Evolutionary conservation across 2,113 vertebrate genomes (phyloP).

Genomic region (Percina caprodes): DNA sequence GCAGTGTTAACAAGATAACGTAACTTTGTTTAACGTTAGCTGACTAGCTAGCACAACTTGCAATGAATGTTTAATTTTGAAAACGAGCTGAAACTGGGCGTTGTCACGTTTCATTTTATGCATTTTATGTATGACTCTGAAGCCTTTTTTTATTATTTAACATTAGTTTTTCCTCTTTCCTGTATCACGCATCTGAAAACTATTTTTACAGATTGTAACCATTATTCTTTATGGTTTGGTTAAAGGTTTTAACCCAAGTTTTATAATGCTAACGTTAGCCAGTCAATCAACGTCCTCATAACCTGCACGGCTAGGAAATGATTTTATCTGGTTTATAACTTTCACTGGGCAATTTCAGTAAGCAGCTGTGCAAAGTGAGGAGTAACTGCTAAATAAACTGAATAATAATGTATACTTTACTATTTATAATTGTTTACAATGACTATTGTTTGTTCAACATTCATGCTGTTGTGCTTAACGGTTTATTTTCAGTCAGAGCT

Average conservation of each 20-base stretch:
- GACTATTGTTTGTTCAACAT: neutral
- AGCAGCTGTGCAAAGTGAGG: neutral
- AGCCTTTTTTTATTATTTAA: neutral
- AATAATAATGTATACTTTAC: too few species aligned
- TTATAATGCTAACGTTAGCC: neutral
- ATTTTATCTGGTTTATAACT: neutral
- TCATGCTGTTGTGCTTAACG: neutral
- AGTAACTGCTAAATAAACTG: neutral
- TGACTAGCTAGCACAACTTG: neutral
- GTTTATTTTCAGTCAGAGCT: neutral
- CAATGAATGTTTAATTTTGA: neutral
- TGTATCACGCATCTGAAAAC: neutral
- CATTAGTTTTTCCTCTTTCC: neutral
- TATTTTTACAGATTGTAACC: neutral
- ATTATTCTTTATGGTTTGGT: neutral
- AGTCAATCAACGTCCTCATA: neutral
- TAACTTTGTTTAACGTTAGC: neutral
- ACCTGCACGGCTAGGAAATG: neutral
- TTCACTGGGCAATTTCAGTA: neutral
- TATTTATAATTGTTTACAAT: too few species aligned
- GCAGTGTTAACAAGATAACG: neutral
- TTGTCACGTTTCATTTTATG: neutral
- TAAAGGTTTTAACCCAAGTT: neutral
- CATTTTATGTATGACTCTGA: neutral
- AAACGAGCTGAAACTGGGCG: neutral